phyloP scores from a whole-genome alignment of 1,140 invertebrate genomes.

The Ridgeia piscesae region DNA sequence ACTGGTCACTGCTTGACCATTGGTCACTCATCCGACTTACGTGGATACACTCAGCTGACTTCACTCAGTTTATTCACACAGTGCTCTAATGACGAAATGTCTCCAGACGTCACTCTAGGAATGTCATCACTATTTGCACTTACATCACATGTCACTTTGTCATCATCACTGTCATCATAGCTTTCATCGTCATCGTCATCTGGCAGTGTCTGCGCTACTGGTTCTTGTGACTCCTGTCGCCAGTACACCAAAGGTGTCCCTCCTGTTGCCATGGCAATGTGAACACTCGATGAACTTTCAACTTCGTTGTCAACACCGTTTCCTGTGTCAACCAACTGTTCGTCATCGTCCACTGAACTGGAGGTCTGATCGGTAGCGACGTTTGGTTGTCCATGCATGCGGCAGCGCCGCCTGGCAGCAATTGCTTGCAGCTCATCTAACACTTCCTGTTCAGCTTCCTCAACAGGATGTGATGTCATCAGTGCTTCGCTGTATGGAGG shows the following conservation, averaged over 20 bases:
- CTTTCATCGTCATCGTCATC: background rate
- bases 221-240: background rate
- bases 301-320: background rate
- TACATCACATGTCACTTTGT: background rate
- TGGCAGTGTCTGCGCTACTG: background rate
- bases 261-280: background rate
- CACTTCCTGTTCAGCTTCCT: constrained; percentile 7
- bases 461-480: constrained; percentile 16
- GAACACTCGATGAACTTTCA: background rate
- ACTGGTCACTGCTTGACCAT: background rate
- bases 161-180: background rate
- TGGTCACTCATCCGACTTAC: background rate
- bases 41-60: background rate
- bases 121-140: background rate
- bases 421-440: background rate
- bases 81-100: background rate
- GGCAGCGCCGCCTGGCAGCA: background rate
- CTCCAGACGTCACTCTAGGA: background rate
- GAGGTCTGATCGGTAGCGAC: background rate
- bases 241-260: background rate
- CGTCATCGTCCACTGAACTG: background rate
- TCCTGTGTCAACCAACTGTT: background rate
- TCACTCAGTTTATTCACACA: background rate
- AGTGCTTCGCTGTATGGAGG: constrained; percentile 2
- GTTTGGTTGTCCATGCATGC: background rate